Base-by-base conservation (phyloP, 1,140 invertebrate species). In the Solenopsis invicta region DNA sequence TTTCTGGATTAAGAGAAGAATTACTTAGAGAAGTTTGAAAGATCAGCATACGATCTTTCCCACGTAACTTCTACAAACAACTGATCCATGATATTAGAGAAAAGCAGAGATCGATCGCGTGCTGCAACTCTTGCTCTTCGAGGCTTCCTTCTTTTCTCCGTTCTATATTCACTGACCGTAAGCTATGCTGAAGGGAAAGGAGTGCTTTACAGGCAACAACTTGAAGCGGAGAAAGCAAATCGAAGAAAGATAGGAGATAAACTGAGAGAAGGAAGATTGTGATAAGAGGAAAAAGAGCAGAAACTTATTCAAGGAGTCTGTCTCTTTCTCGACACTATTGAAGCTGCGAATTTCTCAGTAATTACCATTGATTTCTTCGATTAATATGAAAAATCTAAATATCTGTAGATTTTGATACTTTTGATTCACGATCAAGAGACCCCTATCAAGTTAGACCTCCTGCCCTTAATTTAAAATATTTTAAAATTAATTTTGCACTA, bases 381-480 rank as follows among this genome's bases (percentile, higher is more conserved):
- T 78, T 91, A 91, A 91, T 88, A 91, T 87, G 72, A 84, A 69
- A 64, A 85, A 90, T 90, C 77, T 87, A 84, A 92, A 91, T 90
- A 66, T 87, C 50, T n/a, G 18, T 24, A 29, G 29, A 29, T 29
- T 29, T 29, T 29, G 76, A 45, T 18, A 56, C 48, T 85, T 75
- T 59, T 56, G 29, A 81, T 87, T 78, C 61, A 74, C 18, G 24
- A 52, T 52, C 41, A 50, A 61, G 29, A 2, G 29, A 29, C 2
- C 29, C 29, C 29, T 29, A 29, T 2, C 2, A 29, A 2, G 29
- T n/a, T n/a, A n/a, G n/a, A n/a, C n/a, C n/a, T n/a, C n/a, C n/a
- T n/a, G n/a, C n/a, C 29, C 29, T 2, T 29, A 29, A n/a, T n/a
- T n/a, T n/a, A 29, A 29, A 29, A 29, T 29, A 29, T 29, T 29